Evolutionary conservation across 1,140 invertebrate genomes (phyloP).

Genomic region (Amphibalanus amphitrite): DNA sequence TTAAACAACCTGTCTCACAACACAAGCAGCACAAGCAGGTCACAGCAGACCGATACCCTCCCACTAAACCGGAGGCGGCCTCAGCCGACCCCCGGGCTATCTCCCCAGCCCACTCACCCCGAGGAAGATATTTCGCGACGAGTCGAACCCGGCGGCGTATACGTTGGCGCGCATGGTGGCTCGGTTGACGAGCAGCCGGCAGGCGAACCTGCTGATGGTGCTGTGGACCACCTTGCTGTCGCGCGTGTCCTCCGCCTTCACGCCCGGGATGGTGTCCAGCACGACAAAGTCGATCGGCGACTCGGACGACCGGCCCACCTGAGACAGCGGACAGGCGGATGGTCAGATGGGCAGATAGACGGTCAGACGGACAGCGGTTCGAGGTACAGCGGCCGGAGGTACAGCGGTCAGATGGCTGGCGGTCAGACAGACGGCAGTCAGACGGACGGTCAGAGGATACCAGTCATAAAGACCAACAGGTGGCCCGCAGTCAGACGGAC

Average conservation of each 20-base stretch:
- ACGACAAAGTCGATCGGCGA: constrained; percentile 98
- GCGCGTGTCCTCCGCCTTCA: constrained; percentile 36
- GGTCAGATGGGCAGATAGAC: too few species aligned
- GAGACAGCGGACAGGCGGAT: constrained; percentile 6
- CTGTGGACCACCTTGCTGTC: constrained; percentile 39
- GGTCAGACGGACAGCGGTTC: neutral
- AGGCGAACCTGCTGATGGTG: constrained; percentile 96
- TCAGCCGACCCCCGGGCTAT: too few species aligned
- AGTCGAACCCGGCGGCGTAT: constrained; percentile 97
- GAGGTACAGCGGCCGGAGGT: neutral
- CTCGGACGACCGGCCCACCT: constrained; percentile 94
- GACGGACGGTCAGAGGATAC: too few species aligned
- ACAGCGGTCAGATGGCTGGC: too few species aligned
- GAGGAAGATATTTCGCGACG: constrained; percentile 93
- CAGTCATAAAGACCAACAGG: too few species aligned
- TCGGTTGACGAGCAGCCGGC: constrained; percentile 88
- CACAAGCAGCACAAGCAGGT: too few species aligned
- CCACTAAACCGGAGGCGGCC: too few species aligned
- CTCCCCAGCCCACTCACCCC: constrained; percentile 50
- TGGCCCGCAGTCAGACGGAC: too few species aligned
- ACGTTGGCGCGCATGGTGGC: constrained; percentile 70
- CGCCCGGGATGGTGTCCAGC: constrained; percentile 83
- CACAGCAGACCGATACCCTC: too few species aligned
- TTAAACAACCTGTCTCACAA: too few species aligned
- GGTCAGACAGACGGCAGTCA: too few species aligned